Percentiles rank a stretch among this genome's conserved stretches.
phyloP scores from a whole-genome alignment of 2,797 vertebrate genomes.

The Halcyon smyrnensis region DNA sequence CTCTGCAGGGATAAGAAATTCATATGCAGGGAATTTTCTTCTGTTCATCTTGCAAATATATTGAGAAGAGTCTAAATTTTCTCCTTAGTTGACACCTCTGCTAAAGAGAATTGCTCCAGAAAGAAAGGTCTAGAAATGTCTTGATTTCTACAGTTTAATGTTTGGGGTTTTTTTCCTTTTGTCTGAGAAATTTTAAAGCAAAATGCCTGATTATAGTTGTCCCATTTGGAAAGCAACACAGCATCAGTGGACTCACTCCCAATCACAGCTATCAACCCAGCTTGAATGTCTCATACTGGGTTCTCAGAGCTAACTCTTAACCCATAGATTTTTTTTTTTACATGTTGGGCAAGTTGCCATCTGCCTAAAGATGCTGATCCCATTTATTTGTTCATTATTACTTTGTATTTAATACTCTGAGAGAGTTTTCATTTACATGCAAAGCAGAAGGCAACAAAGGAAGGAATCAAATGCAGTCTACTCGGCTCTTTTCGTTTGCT shows the following conservation, averaged over 20 bases:
- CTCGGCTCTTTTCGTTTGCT: background rate
- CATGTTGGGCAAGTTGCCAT: background rate
- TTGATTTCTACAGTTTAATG: background rate
- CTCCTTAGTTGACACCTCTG: background rate
- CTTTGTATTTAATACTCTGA: background rate
- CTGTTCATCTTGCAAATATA: background rate
- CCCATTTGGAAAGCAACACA: background rate
- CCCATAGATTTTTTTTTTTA: background rate
- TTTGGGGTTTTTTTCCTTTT: background rate
- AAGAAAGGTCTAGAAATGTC: background rate
- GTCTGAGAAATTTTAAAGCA: background rate
- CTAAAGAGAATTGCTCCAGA: background rate
- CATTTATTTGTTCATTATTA: background rate
- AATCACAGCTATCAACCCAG: background rate
- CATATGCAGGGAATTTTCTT: background rate
- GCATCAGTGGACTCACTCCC: background rate
- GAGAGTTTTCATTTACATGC: background rate
- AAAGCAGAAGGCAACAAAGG: background rate
- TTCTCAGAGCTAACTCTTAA: background rate
- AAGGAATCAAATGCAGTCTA: background rate
- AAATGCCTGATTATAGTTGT: background rate
- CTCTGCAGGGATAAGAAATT: background rate
- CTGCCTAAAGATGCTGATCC: background rate
- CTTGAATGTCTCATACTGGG: background rate
- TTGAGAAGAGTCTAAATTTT: background rate